Base-by-base conservation (phyloP, 2,888 invertebrate genomes). In the Adelphocoris suturalis region DNA sequence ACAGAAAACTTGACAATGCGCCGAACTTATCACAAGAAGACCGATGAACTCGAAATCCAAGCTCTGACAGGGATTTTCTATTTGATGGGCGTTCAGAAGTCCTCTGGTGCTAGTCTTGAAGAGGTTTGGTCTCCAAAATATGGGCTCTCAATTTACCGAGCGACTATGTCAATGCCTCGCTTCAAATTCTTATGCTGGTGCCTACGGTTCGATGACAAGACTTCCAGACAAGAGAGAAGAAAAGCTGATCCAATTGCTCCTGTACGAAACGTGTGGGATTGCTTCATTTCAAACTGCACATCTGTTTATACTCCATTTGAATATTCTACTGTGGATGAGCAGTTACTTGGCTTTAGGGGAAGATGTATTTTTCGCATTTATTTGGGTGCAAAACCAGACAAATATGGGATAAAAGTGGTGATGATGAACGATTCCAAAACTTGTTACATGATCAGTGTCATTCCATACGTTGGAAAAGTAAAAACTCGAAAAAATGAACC, bases 181-280 rank as follows among this genome's bases (percentile, higher is more conserved):
- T 91, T 91, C 87, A 88, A 80, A 57, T 91, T 91, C 86, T 55
- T 91, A 16, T 78, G 82, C n/a, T 47, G 78, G n/a, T 84, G 89
- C 61, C 75, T 91, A 2, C 13, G 55, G 13, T 55, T 55, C 16
- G 55, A 55, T 55, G 13, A 55, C 16, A 3, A 16, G 16, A 9
- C 5, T 4, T 16, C 55, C 5, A 55, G 55, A 55, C 14, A 13
- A 4, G 55, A 9, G 16, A 13, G 55, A 3, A 4, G 3, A 9
- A 16, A 16, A 55, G 16, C 4, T 13, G 55, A 55, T 16, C 13
- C 13, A 55, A 3, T 55, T 3, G 55, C 55, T 13, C 55, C 55
- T 4, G 16, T 55, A 16, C 55, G 55, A 13, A 16, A 55, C 3
- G 13, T 55, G 2, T 16, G 13, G 13, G 16, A 13, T 9, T 55